Conservation (phyloP, 2,797 vertebrate genomes). For the Epinephelus malabaricus region DNA sequence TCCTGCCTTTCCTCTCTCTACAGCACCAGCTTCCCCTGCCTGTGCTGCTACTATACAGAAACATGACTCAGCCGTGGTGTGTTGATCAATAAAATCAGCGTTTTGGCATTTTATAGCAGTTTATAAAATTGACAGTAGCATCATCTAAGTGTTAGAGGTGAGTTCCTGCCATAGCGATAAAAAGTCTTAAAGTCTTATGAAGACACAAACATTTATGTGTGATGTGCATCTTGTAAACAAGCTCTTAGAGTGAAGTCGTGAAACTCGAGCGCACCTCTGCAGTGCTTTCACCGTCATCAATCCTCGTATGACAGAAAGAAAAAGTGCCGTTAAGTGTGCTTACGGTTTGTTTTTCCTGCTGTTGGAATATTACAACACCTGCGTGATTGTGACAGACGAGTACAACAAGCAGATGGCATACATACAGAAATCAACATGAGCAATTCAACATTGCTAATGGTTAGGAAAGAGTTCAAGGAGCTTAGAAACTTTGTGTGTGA, state of each 20-base stretch:
- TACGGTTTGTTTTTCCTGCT: conserved; percentile 74
- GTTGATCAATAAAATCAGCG: conserved; percentile 29
- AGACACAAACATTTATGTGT: conserved; percentile 66
- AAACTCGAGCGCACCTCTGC: conserved; percentile 53
- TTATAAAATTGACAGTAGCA: conserved; percentile 61
- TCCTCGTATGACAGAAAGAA: conserved; percentile 41
- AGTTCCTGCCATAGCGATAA: conserved; percentile 58
- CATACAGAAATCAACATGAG: conserved; percentile 70
- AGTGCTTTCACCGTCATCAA: conserved; percentile 39
- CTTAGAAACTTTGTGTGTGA: conserved; percentile 77
- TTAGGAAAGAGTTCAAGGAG: conserved; percentile 76
- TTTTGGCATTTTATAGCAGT: conserved; percentile 43
- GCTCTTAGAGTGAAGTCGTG: conserved; percentile 70
- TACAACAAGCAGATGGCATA: conserved; percentile 76
- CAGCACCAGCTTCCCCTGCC: conserved; percentile 4
- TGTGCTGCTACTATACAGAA: conserved; percentile 40
- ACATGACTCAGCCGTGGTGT: conserved; percentile 24
- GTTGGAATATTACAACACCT: conserved; percentile 74
- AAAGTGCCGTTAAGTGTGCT: conserved; percentile 79
- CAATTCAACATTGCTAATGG: conserved; percentile 69
- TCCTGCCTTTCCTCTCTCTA: conserved; percentile 10
- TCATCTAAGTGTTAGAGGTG: conserved; percentile 53
- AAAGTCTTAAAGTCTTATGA: conserved; percentile 57
- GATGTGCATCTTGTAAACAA: conserved; percentile 81
- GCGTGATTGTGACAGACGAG: conserved; percentile 64